Evolutionary conservation across 2,113 vertebrate species (phyloP), one percentile per base, ranked within the genome.

Genomic region (Asarcornis scutulata): DNA sequence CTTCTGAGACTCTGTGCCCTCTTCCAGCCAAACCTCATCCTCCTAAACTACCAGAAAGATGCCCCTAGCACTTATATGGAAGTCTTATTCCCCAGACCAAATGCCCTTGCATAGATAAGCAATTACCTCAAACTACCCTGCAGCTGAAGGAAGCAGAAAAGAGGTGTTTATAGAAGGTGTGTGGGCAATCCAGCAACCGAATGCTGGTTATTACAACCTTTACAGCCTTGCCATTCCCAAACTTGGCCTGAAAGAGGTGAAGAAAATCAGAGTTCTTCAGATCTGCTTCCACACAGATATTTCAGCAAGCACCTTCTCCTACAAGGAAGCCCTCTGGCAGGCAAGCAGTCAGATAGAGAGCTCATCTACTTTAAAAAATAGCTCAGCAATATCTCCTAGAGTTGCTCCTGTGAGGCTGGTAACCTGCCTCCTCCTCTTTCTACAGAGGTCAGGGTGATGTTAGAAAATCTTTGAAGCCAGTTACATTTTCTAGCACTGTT

Each of bases 391-490:
- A 42, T 44, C 27, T 73, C 44, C 64, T 42, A 58, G 27, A 34
- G 26, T 36, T 80, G 67, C 31, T 89, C n/a, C 59, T 25, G 58
- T 31, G 86, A 83, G n/a, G 32, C 31, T 69, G 18, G 23, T 78
- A 85, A 76, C 40, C 8, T 69, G 32, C 40, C 52, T 94, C 58
- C 25, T 53, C 13, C 55, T 62, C 29, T 75, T 91, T 89, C 72
- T 73, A 9, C 29, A 77, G 77, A 63, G 64, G 40, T 82, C 52
- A 77, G n/a, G 40, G 11, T 60, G 75, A 85, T 69, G 17, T 59
- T 78, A 93, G 48, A 91, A 91, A 94, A 94, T 80, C 44, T 67
- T 69, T 91, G 50, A 64, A 93, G 56, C 34, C 38, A 66, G 52
- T 62, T 89, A 16, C 82, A 79, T 72, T 53, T 94, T 69, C 62